A percentile compares a stretch with the other conserved stretches of the same genome.
phyloP scores from a whole-genome alignment of 1,140 invertebrate genomes.

The Contarinia nasturtii region DNA sequence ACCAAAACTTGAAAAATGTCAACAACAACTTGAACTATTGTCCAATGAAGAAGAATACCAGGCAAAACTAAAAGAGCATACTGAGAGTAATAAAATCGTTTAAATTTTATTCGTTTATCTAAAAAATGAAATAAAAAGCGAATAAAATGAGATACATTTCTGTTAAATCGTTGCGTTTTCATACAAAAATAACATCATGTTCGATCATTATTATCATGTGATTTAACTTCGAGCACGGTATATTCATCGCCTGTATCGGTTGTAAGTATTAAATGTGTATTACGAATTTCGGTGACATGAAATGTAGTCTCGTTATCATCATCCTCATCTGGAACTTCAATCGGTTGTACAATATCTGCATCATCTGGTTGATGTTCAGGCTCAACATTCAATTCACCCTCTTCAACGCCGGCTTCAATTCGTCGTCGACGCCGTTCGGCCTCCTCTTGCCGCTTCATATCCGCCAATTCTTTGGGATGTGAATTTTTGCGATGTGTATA shows the following conservation, averaged over 20 bases:
- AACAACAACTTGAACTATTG: slow-evolving; percentile 26
- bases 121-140: background rate
- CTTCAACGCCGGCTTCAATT: slow-evolving; percentile 2
- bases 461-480: slow-evolving; percentile 1
- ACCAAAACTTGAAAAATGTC: slow-evolving; percentile 35
- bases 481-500: slow-evolving; percentile 3
- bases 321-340: too few species aligned
- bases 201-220: background rate
- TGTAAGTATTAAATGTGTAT: background rate
- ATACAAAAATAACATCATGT: background rate
- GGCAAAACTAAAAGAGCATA: slow-evolving; percentile 1
- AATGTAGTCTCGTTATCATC: too few species aligned
- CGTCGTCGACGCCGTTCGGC: background rate
- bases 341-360: too few species aligned
- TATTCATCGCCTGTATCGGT: background rate
- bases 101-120: background rate
- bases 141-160: background rate
- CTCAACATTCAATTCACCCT: background rate
- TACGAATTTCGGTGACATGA: background rate
- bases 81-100: background rate
- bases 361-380: background rate
- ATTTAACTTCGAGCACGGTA: background rate
- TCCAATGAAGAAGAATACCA: slow-evolving; percentile 26
- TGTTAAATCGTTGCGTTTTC: background rate
- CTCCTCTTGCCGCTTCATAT: background rate